Base-by-base conservation (phyloP, 2,113 vertebrate species). In the Platysteira castanea region DNA sequence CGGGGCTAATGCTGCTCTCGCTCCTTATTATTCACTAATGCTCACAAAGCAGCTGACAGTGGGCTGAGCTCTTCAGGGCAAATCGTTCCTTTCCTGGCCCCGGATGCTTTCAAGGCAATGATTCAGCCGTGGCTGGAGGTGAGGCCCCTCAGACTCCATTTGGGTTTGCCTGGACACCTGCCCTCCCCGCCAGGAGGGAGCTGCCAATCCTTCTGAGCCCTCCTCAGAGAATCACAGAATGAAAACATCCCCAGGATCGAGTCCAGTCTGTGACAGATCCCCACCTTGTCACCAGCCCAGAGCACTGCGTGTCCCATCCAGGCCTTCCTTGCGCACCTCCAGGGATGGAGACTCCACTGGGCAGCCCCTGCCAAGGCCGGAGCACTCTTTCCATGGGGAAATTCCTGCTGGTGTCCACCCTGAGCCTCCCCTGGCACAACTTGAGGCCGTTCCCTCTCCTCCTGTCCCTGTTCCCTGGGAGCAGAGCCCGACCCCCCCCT, bases 11-110 rank as follows among this genome's bases (percentile, higher is more conserved):
- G 83, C 91, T 47, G 95, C 94, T 92, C 89, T 57, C 63, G 15
- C 95, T 96, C 96, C 95, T 87, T 81, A 75, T 86, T 87, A 84
- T 71, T 93, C 90, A 23, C 95, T 82, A 79, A 91, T 56, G 92
- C 89, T 94, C 93, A 47, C 68, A 30, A 69, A 84, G 60, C 90
- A 42, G 94, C 94, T 90, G 94, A 84, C 95, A 85, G 71, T 35
- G 49, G 68, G 89, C 89, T 41, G 39, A 63, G 93, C 92, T 95
- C 95, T 93, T 92, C 7, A 90, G 91, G 91, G 90, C 87, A 91
- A 82, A 87, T 74, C 31, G 3, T 73, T 90, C 35, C 82, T 76
- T 74, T 80, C 81, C 71, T 3, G 21, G 86, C 57, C 86, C 68
- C 7, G 1, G 60, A 65, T 39, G 68, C 81, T 59, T 69, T 81